Evolutionary conservation across 2,888 invertebrate genomes (phyloP).

Genomic region (Cheiracanthium punctorium): DNA sequence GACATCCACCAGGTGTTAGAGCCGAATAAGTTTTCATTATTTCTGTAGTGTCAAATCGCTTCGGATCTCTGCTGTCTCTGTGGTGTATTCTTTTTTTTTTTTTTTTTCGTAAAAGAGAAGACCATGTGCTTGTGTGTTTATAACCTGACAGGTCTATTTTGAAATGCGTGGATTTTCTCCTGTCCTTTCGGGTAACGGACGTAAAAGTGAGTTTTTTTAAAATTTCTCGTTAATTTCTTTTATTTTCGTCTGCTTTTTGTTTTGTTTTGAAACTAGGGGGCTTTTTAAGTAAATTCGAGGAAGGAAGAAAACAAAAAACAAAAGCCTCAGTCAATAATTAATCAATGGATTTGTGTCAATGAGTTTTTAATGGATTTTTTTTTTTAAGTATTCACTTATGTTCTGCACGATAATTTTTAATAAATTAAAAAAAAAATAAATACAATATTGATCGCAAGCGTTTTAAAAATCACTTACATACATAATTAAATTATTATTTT

Average conservation of each 20-base stretch:
- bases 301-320: too few relatives aligned
- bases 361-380: too few relatives aligned
- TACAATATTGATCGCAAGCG: too few relatives aligned
- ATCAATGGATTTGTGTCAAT: too few relatives aligned
- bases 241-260: background rate
- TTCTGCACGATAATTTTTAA: too few relatives aligned
- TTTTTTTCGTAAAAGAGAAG: background rate
- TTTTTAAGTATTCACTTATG: too few relatives aligned
- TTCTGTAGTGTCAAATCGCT: background rate
- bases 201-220: slow-evolving; percentile 47
- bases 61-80: background rate
- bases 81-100: background rate
- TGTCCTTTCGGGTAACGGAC: background rate
- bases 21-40: slow-evolving; percentile 11
- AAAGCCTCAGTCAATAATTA: too few relatives aligned
- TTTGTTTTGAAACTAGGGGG: too few relatives aligned
- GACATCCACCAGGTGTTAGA: slow-evolving; percentile 31
- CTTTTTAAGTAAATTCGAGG: too few relatives aligned
- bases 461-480: too few relatives aligned
- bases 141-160: background rate
- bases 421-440: too few relatives aligned
- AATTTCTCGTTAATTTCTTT: background rate
- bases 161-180: slow-evolving; percentile 50
- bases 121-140: background rate
- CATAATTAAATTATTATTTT: too few relatives aligned